phyloP scores from a whole-genome alignment of 2,888 invertebrate genomes.

The Penaeus monodon region DNA sequence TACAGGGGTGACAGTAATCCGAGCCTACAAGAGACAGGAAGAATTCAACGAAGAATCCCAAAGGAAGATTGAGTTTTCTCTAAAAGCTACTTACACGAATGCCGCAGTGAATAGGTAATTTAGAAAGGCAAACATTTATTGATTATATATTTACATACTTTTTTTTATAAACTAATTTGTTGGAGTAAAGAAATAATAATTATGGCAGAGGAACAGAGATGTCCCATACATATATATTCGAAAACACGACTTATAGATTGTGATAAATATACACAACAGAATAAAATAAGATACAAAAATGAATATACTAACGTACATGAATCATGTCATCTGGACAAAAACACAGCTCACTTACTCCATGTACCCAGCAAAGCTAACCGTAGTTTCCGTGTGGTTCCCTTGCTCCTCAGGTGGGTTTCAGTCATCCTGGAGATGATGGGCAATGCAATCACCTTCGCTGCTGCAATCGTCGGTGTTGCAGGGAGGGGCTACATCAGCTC shows the following conservation, averaged over 20 bases:
- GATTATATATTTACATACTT: neutral
- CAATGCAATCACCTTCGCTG: constrained; percentile 93
- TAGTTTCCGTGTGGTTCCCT: neutral
- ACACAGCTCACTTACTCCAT: neutral
- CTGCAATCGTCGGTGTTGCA: constrained; percentile 91
- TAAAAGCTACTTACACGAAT: constrained; percentile 91
- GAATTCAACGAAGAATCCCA: constrained; percentile 92
- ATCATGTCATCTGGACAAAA: too few species aligned
- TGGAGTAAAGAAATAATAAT: too few species aligned
- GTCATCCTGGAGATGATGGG: constrained; percentile 96
- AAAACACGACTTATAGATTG: too few species aligned
- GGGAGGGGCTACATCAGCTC: constrained; percentile 79
- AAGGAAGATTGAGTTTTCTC: constrained; percentile 89
- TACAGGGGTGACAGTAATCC: constrained; percentile 80
- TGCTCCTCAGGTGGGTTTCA: constrained; percentile 84
- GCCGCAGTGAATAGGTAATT: constrained; percentile 85
- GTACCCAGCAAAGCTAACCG: too few species aligned
- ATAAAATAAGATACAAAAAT: too few species aligned
- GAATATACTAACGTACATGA: too few species aligned
- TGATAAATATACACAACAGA: too few species aligned
- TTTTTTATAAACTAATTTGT: neutral
- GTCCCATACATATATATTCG: too few species aligned
- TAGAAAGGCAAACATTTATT: constrained; percentile 65
- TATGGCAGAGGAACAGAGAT: too few species aligned
- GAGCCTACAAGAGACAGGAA: constrained; percentile 85